Base-by-base conservation (phyloP, 2,888 invertebrate genomes). In the Chromoteleia sp. region DNA sequence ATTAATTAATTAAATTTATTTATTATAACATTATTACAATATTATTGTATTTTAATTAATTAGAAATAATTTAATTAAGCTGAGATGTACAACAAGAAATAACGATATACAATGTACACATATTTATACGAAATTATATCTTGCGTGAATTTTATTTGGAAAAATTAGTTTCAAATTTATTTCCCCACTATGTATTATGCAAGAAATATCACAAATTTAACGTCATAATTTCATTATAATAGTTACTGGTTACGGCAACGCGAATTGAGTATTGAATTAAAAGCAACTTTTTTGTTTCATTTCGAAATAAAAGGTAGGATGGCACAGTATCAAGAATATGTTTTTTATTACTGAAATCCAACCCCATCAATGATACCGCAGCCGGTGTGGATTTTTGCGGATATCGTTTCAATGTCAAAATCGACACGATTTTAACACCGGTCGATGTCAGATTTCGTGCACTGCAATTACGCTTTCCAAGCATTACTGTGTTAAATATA, bases 331-430 rank as follows among this genome's bases (percentile, higher is more conserved):
- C 56, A 25, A 25, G 45, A 41, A 58, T 68, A 43, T 15, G 15
- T 36, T 58, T 71, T 71, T 71, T 39, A 71, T 59, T 45, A 14
- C 36, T 59, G 71, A 58, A 59, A 71, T 71, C 33, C 29, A 59
- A 71, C 39, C 71, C 25, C 59, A 12, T 50, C 71, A 30, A 59
- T 50, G 71, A 71, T 71, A 70, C 71, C 50, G 30, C 71, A 59
- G 29, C 59, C 30, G 71, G 71, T 50, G 59, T 50, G n/a, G 17
- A 71, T 48, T 59, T 59, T 59, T 71, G 39, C 50, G 56, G 48
- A 59, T 71, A 71, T 50, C 71, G 39, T 71, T 71, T 71, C 58
- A 50, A 59, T 71, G 21, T 36, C 58, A 70, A 70, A 58, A 61
- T 59, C 50, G 50, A 61, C 59, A 50, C 17, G 58, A 48, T 39